Evolutionary conservation across 2,797 vertebrate species (phyloP).

Genomic region (Sebastes hopkinsi): DNA sequence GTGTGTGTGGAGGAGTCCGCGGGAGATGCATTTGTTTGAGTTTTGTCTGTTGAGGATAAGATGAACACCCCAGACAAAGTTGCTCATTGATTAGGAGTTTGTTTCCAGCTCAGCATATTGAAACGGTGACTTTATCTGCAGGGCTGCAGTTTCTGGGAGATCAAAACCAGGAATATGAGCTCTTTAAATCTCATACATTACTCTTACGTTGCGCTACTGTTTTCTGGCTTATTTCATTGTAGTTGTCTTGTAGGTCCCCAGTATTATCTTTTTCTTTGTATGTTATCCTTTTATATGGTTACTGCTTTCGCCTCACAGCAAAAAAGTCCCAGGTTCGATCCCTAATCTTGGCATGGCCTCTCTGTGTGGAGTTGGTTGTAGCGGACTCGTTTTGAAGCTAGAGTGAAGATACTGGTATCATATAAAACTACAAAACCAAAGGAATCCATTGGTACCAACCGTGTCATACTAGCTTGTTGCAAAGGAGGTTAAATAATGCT

Average conservation of each 20-base stretch:
- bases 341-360: too few relatives aligned
- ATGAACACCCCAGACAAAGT: constrained; percentile 19
- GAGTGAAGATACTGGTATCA: too few relatives aligned
- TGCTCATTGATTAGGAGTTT: constrained; percentile 17
- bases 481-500: too few relatives aligned
- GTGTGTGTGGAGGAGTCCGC: neutral
- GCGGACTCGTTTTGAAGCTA: too few relatives aligned
- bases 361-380: too few relatives aligned
- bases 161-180: neutral
- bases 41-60: constrained; percentile 37
- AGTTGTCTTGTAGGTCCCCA: neutral
- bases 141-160: neutral
- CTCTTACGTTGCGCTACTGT: neutral
- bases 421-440: too few relatives aligned
- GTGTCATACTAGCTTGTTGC: too few relatives aligned
- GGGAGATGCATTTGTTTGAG: constrained; percentile 25
- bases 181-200: neutral
- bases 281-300: neutral
- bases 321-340: too few relatives aligned
- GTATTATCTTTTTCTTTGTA: neutral
- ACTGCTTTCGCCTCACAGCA: too few relatives aligned
- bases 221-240: neutral
- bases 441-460: too few relatives aligned
- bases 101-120: constrained; percentile 18
- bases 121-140: constrained; percentile 10